Evolutionary conservation across 2,888 invertebrate genomes (phyloP).

Genomic region (Thera obeliscata): DNA sequence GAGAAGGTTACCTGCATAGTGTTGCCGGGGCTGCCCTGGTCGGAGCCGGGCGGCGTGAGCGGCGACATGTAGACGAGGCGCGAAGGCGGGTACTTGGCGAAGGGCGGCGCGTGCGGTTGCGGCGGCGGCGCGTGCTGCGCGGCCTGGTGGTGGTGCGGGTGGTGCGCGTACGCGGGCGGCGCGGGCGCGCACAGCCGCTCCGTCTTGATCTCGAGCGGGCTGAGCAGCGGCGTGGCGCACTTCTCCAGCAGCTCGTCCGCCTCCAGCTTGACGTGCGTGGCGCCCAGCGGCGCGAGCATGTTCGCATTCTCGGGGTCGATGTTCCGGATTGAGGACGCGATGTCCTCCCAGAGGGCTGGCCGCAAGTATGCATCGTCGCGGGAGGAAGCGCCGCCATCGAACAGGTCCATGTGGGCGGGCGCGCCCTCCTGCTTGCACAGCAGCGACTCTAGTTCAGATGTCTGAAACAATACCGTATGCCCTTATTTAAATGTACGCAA

Average conservation of each 20-base stretch:
- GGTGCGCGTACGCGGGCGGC: slow-evolving; percentile 78
- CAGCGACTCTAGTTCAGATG: slow-evolving; percentile 91
- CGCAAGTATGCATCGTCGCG: slow-evolving; percentile 94
- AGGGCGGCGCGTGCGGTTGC: slow-evolving; percentile 65
- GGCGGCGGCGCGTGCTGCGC: slow-evolving; percentile 65
- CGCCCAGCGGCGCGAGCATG: slow-evolving; percentile 89
- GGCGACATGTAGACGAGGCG: slow-evolving; percentile 91
- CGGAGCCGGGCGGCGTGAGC: slow-evolving; percentile 94
- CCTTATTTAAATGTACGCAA: neutral
- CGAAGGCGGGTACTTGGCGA: slow-evolving; percentile 76
- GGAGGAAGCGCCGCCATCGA: slow-evolving; percentile 82
- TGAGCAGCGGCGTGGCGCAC: slow-evolving; percentile 88
- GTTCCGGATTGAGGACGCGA: slow-evolving; percentile 94
- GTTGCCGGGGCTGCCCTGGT: slow-evolving; percentile 92
- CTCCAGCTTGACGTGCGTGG: slow-evolving; percentile 91
- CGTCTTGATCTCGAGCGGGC: slow-evolving; percentile 92
- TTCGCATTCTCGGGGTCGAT: slow-evolving; percentile 95
- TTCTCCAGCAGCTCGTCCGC: slow-evolving; percentile 86
- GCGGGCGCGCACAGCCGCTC: slow-evolving; percentile 87
- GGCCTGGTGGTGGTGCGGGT: slow-evolving; percentile 82
- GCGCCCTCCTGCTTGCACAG: slow-evolving; percentile 91
- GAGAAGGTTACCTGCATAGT: slow-evolving; percentile 82
- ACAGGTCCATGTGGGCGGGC: slow-evolving; percentile 85
- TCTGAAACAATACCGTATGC: slow-evolving; percentile 77
- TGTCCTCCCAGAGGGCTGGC: slow-evolving; percentile 96